Base-by-base conservation (phyloP, 2,797 vertebrate genomes). In the Tamandua tetradactyla region DNA sequence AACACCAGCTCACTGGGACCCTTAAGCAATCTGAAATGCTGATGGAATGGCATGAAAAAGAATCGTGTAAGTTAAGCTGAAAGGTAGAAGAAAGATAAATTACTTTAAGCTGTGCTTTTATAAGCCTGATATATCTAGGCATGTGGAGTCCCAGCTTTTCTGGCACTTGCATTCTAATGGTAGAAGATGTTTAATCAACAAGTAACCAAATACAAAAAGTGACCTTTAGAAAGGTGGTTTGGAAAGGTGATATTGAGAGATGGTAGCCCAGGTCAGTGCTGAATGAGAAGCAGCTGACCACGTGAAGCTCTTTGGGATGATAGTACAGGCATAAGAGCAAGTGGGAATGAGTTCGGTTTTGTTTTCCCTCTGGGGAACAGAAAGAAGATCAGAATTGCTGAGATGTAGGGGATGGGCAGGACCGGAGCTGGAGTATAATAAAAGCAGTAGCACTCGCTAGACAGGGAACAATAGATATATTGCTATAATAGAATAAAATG, bases 31-130 rank as follows among this genome's bases (percentile, higher is more conserved):
- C 4, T 15, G 25, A 81, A 81, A 61, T 35, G 23, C 25, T 87
- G 78, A 66, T 40, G 44, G 35, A 82, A 87, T 66, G 64, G 30
- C 59, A n/a, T 55, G 74, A 86, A 87, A 89, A 80, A 22, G 52
- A 72, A 62, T 72, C 27, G 55, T 72, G 87, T 89, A 85, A 89
- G 49, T 83, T n/a, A 75, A 87, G 52, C 61, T 27, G 72, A 95
- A 88, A 89, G 13, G 59, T 89, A n/a, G 30, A 78, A 55, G 52
- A 90, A 49, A 85, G 59, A 62, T 42, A 32, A 85, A 87, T 11
- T 49, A 23, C 23, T 12, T 0, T 13, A 15, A 79, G 47, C 59
- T 59, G 17, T 89, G 81, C 44, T 83, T 95, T 93, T 69, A 22
- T 17, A 74, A 90, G 44, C 49, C 52, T 66, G 18, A 11, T 52